phyloP scores from a whole-genome alignment of 2,113 vertebrate species.

The Oryzias javanicus region DNA sequence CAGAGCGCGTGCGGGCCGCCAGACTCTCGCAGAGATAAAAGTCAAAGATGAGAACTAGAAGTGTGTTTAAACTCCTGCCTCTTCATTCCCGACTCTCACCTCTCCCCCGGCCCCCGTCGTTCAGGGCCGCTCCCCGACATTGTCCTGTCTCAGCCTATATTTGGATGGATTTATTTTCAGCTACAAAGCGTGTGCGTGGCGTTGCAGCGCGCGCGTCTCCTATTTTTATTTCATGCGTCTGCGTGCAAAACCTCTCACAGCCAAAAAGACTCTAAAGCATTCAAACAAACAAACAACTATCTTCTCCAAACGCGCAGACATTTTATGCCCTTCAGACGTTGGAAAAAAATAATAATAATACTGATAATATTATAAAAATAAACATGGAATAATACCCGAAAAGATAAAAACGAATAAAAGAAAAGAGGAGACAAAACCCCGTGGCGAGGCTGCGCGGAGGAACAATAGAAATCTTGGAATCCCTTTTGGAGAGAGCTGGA shows the following conservation, averaged over 20 bases:
- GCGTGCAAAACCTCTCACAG: background rate
- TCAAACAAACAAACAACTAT: background rate
- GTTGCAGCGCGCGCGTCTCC: background rate
- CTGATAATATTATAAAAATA: background rate
- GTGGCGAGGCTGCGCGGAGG: conserved; percentile 41
- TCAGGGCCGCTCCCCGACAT: conserved; percentile 4
- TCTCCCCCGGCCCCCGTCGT: conserved; percentile 28
- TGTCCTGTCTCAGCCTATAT: conserved; percentile 20
- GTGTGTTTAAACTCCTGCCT: background rate
- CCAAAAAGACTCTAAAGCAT: background rate
- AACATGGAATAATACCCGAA: background rate
- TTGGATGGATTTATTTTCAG: conserved; percentile 28
- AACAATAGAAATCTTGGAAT: conserved; percentile 42
- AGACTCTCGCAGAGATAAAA: background rate
- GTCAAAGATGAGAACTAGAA: background rate
- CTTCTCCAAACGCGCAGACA: background rate
- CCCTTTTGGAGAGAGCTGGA: conserved; percentile 14
- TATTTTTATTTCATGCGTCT: background rate
- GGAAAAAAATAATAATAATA: background rate
- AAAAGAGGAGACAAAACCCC: conserved; percentile 21
- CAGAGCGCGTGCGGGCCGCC: background rate
- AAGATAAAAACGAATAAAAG: background rate
- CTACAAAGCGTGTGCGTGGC: conserved; percentile 1
- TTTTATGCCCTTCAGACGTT: background rate
- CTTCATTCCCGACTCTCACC: conserved; percentile 22